Percentiles rank a stretch among this genome's conserved stretches.
Evolutionary conservation across 2,797 vertebrate species (phyloP).

Genomic region (Gallinago stenura): DNA sequence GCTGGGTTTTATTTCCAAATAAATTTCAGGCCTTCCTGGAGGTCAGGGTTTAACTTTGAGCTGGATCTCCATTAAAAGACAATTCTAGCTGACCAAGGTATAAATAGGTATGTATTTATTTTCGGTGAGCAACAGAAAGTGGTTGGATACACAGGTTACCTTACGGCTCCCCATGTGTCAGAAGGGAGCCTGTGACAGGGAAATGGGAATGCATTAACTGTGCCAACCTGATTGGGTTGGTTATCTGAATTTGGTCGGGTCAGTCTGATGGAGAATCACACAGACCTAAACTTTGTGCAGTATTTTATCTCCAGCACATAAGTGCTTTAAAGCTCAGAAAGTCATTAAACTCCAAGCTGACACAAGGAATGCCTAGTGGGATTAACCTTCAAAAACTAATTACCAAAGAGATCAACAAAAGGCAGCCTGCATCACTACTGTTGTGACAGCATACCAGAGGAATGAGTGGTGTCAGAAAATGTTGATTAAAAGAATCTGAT

Average conservation of each 20-base stretch:
- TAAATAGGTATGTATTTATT: background rate
- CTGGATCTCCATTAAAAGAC: background rate
- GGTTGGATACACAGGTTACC: background rate
- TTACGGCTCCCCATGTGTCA: background rate
- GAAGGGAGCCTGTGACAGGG: background rate
- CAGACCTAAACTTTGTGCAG: background rate
- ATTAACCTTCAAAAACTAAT: slow-evolving; percentile 76
- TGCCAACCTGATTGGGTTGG: background rate
- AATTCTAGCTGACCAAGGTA: background rate
- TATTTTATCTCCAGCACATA: slow-evolving; percentile 12
- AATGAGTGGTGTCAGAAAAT: background rate
- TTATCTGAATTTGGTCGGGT: background rate
- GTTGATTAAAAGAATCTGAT: background rate
- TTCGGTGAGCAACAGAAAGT: background rate
- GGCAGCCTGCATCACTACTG: background rate
- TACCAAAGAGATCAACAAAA: slow-evolving; percentile 64
- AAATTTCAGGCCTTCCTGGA: background rate
- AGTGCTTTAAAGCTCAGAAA: slow-evolving; percentile 54
- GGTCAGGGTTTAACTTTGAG: background rate
- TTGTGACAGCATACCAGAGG: background rate
- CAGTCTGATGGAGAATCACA: background rate
- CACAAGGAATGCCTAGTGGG: slow-evolving; percentile 58
- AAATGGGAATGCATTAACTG: background rate
- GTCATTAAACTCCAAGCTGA: slow-evolving; percentile 31
- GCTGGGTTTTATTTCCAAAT: background rate